Conservation (phyloP, 2,888 invertebrate genomes). For the Galerucella nymphaeae region DNA sequence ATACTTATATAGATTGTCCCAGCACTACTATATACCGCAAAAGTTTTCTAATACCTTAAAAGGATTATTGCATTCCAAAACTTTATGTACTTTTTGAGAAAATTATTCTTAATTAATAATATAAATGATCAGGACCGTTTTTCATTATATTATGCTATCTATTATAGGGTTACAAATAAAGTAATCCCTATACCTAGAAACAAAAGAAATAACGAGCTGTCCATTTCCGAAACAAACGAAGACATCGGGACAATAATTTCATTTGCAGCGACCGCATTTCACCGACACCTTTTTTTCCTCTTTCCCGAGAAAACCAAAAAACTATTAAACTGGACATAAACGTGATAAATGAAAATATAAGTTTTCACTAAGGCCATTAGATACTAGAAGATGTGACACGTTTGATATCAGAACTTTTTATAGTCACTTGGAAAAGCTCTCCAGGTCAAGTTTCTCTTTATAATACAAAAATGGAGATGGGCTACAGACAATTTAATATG, state of each 20-base stretch:
- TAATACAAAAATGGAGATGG: background rate
- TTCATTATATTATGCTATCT: background rate
- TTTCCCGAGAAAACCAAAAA: slow-evolving; percentile 28
- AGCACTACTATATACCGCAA: too few relatives aligned
- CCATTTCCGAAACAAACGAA: slow-evolving; percentile 28
- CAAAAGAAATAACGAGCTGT: slow-evolving; percentile 33
- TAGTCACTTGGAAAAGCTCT: slow-evolving; percentile 17
- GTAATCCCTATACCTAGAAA: background rate
- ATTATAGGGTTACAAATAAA: background rate
- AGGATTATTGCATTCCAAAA: too few relatives aligned
- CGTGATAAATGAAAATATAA: slow-evolving; percentile 38
- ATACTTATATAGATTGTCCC: too few relatives aligned
- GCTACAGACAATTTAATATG: slow-evolving; percentile 1
- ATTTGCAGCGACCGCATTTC: slow-evolving; percentile 31
- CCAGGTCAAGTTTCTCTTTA: slow-evolving; percentile 5
- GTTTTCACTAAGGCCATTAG: slow-evolving; percentile 34
- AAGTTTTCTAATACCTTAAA: too few relatives aligned
- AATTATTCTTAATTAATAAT: too few relatives aligned
- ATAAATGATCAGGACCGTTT: too few relatives aligned
- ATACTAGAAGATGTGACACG: slow-evolving; percentile 22
- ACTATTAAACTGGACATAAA: slow-evolving; percentile 36
- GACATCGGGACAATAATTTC: slow-evolving; percentile 34
- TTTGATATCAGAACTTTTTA: slow-evolving; percentile 30
- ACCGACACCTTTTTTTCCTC: slow-evolving; percentile 23
- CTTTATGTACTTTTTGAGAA: too few relatives aligned